phyloP scores from a whole-genome alignment of 2,888 invertebrate species.

The Meandrusa payeni region DNA sequence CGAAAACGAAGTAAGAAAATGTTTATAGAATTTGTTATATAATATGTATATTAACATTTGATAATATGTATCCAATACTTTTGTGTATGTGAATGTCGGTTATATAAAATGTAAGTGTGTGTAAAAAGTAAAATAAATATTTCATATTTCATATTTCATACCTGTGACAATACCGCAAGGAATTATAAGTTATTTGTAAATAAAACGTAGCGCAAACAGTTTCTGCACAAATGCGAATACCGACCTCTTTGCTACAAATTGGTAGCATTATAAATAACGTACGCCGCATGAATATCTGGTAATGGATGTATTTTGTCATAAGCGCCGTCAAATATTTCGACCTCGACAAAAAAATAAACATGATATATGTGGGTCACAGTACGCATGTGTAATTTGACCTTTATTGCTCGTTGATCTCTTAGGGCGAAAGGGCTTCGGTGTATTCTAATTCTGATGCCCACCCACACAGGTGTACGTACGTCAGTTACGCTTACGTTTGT shows the following conservation, averaged over 20 bases:
- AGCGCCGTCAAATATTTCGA: conserved; percentile 11
- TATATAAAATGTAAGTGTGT: no score
- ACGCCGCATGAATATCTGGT: conserved; percentile 2
- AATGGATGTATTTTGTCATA: conserved; percentile 14
- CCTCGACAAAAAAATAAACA: conserved; percentile 10
- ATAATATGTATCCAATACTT: no score
- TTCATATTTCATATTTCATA: no score
- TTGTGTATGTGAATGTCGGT: no score
- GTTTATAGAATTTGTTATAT: no score
- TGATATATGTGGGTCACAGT: conserved; percentile 15
- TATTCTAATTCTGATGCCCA: conserved; percentile 20
- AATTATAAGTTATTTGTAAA: no score
- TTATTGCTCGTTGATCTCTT: conserved; percentile 15
- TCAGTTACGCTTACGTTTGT: conserved; percentile 5
- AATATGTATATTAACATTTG: no score
- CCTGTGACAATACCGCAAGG: no score
- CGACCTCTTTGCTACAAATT: conserved; percentile 12
- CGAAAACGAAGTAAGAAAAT: no score
- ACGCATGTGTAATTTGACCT: conserved; percentile 21
- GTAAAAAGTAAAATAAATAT: no score
- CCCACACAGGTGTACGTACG: conserved; percentile 14
- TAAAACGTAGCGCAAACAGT: no score
- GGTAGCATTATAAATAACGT: conserved; percentile 1
- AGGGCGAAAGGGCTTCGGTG: conserved; percentile 20
- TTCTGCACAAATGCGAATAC: no score